Percentiles rank a stretch among this genome's conserved stretches.
Evolutionary conservation across 2,888 invertebrate genomes (phyloP).

Genomic region (Onthophagus sagittarius): DNA sequence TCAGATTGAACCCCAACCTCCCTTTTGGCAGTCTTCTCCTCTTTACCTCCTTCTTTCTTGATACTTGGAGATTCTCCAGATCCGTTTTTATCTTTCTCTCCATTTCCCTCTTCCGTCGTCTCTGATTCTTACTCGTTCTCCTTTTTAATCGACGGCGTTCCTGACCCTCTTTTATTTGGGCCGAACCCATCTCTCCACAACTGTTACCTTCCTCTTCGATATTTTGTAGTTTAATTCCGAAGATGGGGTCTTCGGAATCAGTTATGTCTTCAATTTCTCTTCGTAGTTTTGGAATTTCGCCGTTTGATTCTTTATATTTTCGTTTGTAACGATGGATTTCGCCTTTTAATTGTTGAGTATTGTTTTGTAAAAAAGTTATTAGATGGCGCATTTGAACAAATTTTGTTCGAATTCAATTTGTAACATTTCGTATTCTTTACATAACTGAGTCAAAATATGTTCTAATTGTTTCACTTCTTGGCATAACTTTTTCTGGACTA

Average conservation of each 20-base stretch:
- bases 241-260: conserved; percentile 56
- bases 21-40: conserved; percentile 58
- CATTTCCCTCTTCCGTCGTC: conserved; percentile 48
- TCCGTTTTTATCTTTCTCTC: conserved; percentile 47
- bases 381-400: conserved; percentile 94
- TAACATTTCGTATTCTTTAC: conserved; percentile 96
- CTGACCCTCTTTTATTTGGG: conserved; percentile 43
- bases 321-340: conserved; percentile 91
- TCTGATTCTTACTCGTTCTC: conserved; percentile 27
- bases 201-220: conserved; percentile 47
- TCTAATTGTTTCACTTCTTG: conserved; percentile 95
- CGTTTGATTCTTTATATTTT: conserved; percentile 83
- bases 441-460: conserved; percentile 86
- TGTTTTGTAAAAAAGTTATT: conserved; percentile 94
- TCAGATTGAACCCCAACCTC: conserved; percentile 60
- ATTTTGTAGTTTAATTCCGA: conserved; percentile 50
- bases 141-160: conserved; percentile 26
- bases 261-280: conserved; percentile 66
- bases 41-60: conserved; percentile 58
- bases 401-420: conserved; percentile 98
- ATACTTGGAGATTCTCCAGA: conserved; percentile 48
- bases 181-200: conserved; percentile 38
- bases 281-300: conserved; percentile 66
- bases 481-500: conserved; percentile 90
- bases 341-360: conserved; percentile 93